phyloP scores from a whole-genome alignment of 2,888 invertebrate genomes.

The Lepidonotus clava region DNA sequence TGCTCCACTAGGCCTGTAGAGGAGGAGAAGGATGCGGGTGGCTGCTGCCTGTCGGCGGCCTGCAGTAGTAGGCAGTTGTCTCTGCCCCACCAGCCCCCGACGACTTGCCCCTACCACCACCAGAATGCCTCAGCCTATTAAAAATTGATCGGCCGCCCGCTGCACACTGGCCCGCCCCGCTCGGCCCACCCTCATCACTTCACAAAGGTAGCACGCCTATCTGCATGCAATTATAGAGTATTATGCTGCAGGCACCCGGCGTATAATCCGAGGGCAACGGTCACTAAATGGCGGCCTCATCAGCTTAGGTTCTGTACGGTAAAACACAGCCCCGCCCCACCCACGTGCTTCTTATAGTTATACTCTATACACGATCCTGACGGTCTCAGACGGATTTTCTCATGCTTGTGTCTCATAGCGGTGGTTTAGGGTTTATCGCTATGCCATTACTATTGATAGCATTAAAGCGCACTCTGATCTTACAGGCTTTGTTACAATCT shows the following conservation, averaged over 20 bases:
- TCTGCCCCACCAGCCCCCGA: background rate
- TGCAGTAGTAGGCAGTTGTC: too few relatives aligned
- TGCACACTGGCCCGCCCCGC: background rate
- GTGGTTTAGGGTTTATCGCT: too few relatives aligned
- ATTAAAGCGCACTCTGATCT: too few relatives aligned
- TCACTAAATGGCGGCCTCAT: too few relatives aligned
- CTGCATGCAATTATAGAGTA: conserved; percentile 25
- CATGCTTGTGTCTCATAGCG: too few relatives aligned
- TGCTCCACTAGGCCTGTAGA: too few relatives aligned
- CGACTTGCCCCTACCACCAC: background rate
- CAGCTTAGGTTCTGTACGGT: too few relatives aligned
- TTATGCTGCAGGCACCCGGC: background rate
- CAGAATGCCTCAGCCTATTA: conserved; percentile 18
- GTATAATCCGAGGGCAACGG: conserved; percentile 6
- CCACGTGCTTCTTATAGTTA: background rate
- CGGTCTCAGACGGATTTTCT: too few relatives aligned
- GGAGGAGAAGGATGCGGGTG: background rate
- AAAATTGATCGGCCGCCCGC: conserved; percentile 33
- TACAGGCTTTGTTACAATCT: too few relatives aligned
- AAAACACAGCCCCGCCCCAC: background rate
- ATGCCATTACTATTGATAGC: too few relatives aligned
- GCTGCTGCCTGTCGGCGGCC: too few relatives aligned
- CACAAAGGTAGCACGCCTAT: conserved; percentile 25
- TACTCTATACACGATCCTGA: background rate
- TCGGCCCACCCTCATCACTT: background rate